phyloP scores from a whole-genome alignment of 1,140 invertebrate genomes.

The Hetaerina americana region DNA sequence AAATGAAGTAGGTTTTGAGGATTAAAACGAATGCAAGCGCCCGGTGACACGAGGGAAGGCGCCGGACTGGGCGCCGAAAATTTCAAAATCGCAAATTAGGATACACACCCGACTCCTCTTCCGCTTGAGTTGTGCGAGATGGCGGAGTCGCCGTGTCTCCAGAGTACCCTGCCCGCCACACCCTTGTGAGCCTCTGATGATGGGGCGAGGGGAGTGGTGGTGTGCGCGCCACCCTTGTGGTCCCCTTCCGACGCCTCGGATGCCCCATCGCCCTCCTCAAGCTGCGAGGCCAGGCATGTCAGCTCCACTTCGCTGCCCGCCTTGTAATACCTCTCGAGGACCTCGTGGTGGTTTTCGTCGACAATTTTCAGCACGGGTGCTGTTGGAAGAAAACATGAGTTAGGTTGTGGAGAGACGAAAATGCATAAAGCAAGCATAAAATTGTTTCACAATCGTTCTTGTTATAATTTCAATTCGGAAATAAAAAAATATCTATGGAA shows the following conservation, averaged over 20 bases:
- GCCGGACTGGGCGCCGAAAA: too few species aligned
- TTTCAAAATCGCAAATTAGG: too few species aligned
- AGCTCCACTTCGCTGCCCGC: slow-evolving; percentile 56
- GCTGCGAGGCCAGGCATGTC: slow-evolving; percentile 40
- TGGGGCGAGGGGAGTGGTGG: background rate
- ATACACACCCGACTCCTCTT: background rate
- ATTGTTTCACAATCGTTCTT: too few species aligned
- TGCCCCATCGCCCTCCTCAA: slow-evolving; percentile 21
- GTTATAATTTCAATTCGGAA: too few species aligned
- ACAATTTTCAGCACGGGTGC: slow-evolving; percentile 51
- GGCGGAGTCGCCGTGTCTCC: background rate
- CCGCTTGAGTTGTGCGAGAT: background rate
- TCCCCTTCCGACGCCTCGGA: background rate
- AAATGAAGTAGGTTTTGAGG: too few species aligned
- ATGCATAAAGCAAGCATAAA: too few species aligned
- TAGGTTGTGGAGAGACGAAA: too few species aligned
- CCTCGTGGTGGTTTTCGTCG: slow-evolving; percentile 48
- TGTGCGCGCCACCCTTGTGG: background rate
- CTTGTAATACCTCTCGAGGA: slow-evolving; percentile 57
- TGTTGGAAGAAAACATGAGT: slow-evolving; percentile 23
- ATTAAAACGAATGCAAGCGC: too few species aligned
- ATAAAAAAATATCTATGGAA: too few species aligned
- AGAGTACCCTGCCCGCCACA: background rate
- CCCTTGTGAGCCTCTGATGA: background rate
- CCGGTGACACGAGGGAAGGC: too few species aligned